Percentiles rank a stretch among this genome's conserved stretches.
Evolutionary conservation across 2,797 vertebrate genomes (phyloP).

Genomic region (Sorex maritimensis): DNA sequence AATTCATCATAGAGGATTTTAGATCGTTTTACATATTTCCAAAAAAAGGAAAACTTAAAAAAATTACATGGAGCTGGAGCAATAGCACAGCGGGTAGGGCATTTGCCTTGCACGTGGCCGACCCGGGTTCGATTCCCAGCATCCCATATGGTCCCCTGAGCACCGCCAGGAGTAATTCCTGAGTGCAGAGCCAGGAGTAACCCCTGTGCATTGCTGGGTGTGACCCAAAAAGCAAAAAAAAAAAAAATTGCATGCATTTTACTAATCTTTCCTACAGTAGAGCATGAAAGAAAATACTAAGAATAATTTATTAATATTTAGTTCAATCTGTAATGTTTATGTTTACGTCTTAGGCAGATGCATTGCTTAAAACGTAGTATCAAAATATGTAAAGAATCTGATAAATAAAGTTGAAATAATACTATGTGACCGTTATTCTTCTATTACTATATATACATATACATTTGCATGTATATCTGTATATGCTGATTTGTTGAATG

Average conservation of each 20-base stretch:
- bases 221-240: no score
- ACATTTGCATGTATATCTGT: no score
- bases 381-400: not conserved
- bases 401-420: not conserved
- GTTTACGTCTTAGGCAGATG: not conserved
- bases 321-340: not conserved
- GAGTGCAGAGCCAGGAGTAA: no score
- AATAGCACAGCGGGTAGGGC: no score
- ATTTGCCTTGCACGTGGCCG: no score
- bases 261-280: not conserved
- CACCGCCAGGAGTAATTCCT: no score
- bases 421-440: not conserved
- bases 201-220: no score
- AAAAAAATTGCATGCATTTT: not conserved
- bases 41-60: not conserved
- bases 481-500: not conserved
- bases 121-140: no score
- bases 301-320: not conserved
- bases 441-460: not conserved
- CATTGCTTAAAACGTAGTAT: not conserved
- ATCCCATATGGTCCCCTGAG: no score
- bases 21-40: not conserved
- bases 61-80: not conserved
- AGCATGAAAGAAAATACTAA: not conserved
- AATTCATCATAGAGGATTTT: not conserved